Conservation (phyloP, 2,797 vertebrate genomes). For the Crenichthys baileyi region DNA sequence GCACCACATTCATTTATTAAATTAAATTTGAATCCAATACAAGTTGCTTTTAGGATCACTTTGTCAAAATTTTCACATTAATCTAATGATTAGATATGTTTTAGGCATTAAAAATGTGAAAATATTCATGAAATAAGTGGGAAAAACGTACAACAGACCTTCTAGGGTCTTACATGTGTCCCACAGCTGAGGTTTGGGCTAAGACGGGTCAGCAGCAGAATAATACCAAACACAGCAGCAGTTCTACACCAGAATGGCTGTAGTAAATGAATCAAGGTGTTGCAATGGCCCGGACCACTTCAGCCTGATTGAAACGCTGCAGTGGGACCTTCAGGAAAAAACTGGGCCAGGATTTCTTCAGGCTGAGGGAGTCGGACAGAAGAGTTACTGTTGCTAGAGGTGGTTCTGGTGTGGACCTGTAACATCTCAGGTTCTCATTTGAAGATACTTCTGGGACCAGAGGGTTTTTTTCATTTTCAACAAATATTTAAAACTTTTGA, state of each 20-base stretch:
- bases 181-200: not conserved
- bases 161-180: not conserved
- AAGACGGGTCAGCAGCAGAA: not conserved
- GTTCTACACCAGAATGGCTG: not conserved
- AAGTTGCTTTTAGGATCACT: no score
- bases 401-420: no score
- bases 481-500: no score
- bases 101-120: no score
- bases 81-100: no score
- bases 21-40: not conserved
- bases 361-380: not conserved
- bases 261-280: not conserved
- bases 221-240: not conserved
- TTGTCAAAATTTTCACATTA: no score
- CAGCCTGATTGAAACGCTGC: not conserved
- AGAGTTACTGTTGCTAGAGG: not conserved
- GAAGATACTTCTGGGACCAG: not conserved
- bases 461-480: not conserved
- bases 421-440: not conserved
- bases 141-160: not conserved
- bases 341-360: not conserved
- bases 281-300: not conserved
- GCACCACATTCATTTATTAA: not conserved
- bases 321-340: not conserved
- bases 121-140: not conserved